phyloP scores from a whole-genome alignment of 2,113 vertebrate genomes.

The Charina bottae region DNA sequence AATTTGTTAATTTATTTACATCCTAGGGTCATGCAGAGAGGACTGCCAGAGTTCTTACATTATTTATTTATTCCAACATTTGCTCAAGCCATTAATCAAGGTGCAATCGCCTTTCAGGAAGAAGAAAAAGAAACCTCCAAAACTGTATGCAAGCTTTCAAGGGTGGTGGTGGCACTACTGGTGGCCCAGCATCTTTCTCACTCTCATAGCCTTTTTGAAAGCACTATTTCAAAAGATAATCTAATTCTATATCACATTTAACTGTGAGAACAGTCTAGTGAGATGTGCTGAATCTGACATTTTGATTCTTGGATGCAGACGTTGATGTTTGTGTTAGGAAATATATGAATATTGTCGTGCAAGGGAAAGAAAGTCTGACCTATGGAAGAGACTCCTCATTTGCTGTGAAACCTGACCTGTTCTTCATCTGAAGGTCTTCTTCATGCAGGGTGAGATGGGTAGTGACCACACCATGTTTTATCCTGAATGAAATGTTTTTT shows the following conservation, averaged over 20 bases:
- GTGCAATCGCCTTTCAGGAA: conserved; percentile 34
- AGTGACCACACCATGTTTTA: background rate
- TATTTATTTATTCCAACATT: conserved; percentile 30
- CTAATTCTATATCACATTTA: background rate
- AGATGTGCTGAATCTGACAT: background rate
- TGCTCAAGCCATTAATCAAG: conserved; percentile 22
- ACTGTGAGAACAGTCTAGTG: background rate
- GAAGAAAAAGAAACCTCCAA: conserved; percentile 22
- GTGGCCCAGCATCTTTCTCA: background rate
- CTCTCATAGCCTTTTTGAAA: background rate
- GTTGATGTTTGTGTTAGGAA: background rate
- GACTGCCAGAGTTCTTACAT: conserved; percentile 22
- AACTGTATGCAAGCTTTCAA: background rate
- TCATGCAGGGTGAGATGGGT: background rate
- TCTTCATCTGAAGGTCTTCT: background rate
- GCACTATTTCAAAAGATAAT: background rate
- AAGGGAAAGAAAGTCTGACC: background rate
- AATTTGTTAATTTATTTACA: conserved; percentile 30
- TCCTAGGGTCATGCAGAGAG: background rate
- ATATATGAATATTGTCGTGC: background rate
- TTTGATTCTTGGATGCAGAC: conserved; percentile 19
- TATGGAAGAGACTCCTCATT: background rate
- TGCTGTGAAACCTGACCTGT: background rate
- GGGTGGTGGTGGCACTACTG: background rate
- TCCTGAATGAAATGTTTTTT: background rate